Conservation (phyloP, 2,888 invertebrate genomes). For the Beris morrisii region DNA sequence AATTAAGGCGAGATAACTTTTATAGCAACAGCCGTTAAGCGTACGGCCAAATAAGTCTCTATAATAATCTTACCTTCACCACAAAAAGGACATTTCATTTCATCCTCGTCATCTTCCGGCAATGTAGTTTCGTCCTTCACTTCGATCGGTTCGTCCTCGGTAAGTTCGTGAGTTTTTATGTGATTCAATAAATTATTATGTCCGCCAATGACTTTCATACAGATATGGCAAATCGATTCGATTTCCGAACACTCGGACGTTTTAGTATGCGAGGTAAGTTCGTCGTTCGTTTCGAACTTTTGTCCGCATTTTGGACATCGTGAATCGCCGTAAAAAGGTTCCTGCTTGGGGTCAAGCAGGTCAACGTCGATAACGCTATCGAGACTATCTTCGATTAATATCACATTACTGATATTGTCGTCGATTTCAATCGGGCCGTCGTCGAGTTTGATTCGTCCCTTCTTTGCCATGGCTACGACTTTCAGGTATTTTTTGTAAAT, state of each 20-base stretch:
- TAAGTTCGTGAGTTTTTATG: background rate
- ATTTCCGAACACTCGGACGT: background rate
- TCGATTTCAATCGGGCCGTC: background rate
- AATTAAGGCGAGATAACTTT: no score
- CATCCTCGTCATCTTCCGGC: background rate
- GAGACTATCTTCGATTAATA: conserved; percentile 14
- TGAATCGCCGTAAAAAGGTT: background rate
- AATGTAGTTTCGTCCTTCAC: background rate
- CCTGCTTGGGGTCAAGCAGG: conserved; percentile 1
- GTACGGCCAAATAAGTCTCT: no score
- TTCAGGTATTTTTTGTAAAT: no score
- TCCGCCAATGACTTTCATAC: conserved; percentile 16
- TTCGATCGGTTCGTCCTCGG: background rate
- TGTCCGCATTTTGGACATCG: conserved; percentile 15
- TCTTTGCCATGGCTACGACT: background rate
- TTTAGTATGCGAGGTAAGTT: background rate
- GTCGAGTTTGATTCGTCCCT: background rate
- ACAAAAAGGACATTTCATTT: conserved; percentile 15
- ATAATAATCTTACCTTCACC: conserved; percentile 4
- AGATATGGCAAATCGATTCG: conserved; percentile 18
- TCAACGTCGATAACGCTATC: conserved; percentile 15
- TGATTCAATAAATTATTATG: conserved; percentile 8
- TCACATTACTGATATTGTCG: background rate
- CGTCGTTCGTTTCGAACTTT: background rate
- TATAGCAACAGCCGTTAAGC: no score